Evolutionary conservation across 2,888 invertebrate genomes (phyloP).

Genomic region (Cordilura impudica): DNA sequence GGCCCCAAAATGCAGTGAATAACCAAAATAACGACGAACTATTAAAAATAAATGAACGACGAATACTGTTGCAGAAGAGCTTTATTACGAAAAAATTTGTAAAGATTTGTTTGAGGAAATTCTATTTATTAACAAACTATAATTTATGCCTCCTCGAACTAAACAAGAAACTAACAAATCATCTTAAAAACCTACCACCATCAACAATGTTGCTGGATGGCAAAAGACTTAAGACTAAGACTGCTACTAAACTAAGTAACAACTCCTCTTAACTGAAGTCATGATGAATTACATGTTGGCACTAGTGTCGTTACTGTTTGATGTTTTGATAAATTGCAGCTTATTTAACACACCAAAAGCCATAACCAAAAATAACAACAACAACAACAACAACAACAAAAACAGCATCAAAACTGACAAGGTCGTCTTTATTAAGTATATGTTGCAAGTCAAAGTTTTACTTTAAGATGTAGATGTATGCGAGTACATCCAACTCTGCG

Average conservation of each 20-base stretch:
- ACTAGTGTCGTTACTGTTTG: slow-evolving; percentile 58
- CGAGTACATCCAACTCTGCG: neutral
- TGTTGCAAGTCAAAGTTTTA: neutral
- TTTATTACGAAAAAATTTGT: neutral
- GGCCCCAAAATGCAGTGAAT: neutral
- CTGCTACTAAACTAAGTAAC: slow-evolving; percentile 31
- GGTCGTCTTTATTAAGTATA: slow-evolving; percentile 40
- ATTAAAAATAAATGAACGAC: neutral
- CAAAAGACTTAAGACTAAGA: slow-evolving; percentile 1
- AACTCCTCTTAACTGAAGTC: slow-evolving; percentile 42
- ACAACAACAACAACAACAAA: neutral
- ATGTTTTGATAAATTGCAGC: slow-evolving; percentile 58
- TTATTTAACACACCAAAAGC: neutral
- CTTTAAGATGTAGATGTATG: too few relatives aligned
- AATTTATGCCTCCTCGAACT: slow-evolving; percentile 50
- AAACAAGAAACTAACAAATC: slow-evolving; percentile 53
- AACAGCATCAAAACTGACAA: too few relatives aligned
- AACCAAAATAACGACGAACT: neutral
- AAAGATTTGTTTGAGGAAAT: neutral
- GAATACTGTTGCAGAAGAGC: neutral
- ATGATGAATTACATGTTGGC: slow-evolving; percentile 62
- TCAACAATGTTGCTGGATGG: slow-evolving; percentile 3
- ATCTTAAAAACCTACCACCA: slow-evolving; percentile 21
- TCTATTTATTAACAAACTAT: neutral
- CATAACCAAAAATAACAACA: neutral